phyloP scores from a whole-genome alignment of 2,888 invertebrate genomes.

The Kuschelorhynchus macadamiae region DNA sequence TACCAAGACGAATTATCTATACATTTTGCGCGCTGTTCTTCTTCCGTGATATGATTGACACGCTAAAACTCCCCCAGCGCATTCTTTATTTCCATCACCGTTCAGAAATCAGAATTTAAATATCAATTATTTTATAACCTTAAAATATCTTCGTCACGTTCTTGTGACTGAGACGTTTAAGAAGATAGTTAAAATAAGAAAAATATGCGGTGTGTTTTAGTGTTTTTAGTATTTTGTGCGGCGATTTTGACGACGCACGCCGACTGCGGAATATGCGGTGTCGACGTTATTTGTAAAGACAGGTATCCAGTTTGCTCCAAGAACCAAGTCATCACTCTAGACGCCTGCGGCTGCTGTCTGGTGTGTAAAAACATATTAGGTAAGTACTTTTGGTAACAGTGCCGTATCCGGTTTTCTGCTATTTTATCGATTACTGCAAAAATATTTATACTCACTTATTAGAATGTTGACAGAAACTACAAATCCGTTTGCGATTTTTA shows the following conservation, averaged over 20 bases:
- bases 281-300: slow-evolving; percentile 43
- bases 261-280: slow-evolving; percentile 44
- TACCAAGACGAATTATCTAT: no score
- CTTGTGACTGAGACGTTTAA: neutral
- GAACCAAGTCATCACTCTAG: slow-evolving; percentile 34
- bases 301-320: slow-evolving; percentile 39
- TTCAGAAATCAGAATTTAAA: no score
- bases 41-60: no score
- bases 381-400: slow-evolving; percentile 34
- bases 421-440: no score
- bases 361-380: slow-evolving; percentile 45
- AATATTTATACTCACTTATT: no score
- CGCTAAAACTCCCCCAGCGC: no score
- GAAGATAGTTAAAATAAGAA: slow-evolving; percentile 9
- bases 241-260: neutral
- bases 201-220: slow-evolving; percentile 12
- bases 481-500: no score
- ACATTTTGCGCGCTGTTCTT: no score
- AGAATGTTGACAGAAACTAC: no score
- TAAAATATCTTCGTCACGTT: neutral
- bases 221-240: slow-evolving; percentile 23
- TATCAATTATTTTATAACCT: neutral
- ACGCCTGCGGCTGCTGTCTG: slow-evolving; percentile 45
- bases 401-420: no score
- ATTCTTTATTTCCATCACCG: no score